A percentile compares a stretch with the other conserved stretches of the same genome.
Conservation (phyloP, 30 jellyfish, hydroid and myxozoan species). For the Chrysaora quinquecirrha region DNA sequence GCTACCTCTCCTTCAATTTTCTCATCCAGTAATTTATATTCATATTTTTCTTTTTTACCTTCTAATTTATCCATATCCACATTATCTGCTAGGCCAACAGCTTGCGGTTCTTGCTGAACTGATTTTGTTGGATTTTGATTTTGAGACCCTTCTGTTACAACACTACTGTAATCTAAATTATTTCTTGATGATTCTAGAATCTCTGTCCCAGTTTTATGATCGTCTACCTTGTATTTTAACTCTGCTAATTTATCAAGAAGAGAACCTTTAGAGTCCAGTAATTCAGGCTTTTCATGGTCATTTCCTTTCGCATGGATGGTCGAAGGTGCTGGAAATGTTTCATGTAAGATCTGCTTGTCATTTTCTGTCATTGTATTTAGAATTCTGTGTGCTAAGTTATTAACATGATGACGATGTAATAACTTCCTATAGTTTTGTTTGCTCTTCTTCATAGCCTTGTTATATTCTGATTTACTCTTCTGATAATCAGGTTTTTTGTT, state of each 20-base stretch:
- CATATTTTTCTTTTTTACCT: conserved; percentile 31
- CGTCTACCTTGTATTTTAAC: neutral
- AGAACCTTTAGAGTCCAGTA: conserved; percentile 41
- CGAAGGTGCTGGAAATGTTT: neutral
- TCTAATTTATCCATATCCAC: conserved; percentile 51
- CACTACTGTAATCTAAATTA: conserved; percentile 31
- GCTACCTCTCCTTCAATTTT: conserved; percentile 55
- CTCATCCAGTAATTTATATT: conserved; percentile 22
- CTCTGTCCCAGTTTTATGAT: conserved; percentile 3
- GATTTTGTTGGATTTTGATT: conserved; percentile 64
- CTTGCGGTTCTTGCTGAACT: conserved; percentile 35
- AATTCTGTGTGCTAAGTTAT: conserved; percentile 26
- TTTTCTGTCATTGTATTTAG: conserved; percentile 49
- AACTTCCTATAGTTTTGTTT: neutral
- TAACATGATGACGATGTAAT: neutral
- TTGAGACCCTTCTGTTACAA: neutral
- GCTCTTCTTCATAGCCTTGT: no score
- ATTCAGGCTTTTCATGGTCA: neutral
- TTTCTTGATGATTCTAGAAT: conserved; percentile 16
- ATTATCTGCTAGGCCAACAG: conserved; percentile 23
- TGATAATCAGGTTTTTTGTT: neutral
- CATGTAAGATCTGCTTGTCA: conserved; percentile 15
- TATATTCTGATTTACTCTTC: neutral
- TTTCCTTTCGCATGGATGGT: neutral
- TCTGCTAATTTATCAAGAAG: conserved; percentile 54